Base-by-base conservation (phyloP, 2,113 vertebrate genomes). In the Callipepla squamata region DNA sequence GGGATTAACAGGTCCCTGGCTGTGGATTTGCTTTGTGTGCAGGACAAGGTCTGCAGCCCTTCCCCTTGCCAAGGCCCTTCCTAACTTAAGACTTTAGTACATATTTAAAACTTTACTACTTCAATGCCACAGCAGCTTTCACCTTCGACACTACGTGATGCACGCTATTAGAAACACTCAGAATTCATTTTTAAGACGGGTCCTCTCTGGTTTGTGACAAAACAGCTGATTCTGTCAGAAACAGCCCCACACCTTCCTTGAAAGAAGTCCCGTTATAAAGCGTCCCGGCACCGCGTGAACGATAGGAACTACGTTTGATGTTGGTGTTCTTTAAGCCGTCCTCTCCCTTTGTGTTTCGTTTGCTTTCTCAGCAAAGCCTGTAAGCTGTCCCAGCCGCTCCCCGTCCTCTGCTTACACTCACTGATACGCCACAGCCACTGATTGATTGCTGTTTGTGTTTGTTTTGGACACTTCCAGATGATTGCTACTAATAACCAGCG, bases 381-480 rank as follows among this genome's bases (percentile, higher is more conserved):
- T 55, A 19, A 94, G 79, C 47, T 87, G 58, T 44, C 69, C 21
- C 32, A 30, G 87, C 57, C 59, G 42, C 87, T 85, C 73, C 7
- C 89, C 47, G 75, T 80, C 55, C 50, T 81, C 87, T 87, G 75
- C 72, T 85, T 74, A 55, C 40, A 57, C 45, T 89, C 85, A 70
- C 85, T 83, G 81, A 74, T 80, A 91, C 16, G 8, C 70, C 87
- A 74, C 32, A 63, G 82, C 87, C 92, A 82, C 12, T 91, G 81
- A 93, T 38, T 78, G 91, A 94, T 94, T 67, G 82, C 76, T 91
- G 85, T 80, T 96, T 94, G 81, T 94, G 89, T 96, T 96, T 96
- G 70, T 47, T 96, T 94, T 96, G 79, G 91, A 91, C 76, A 68
- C 81, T 92, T 95, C 73, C 87, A 94, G 76, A 94, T 94, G 91